phyloP scores from a whole-genome alignment of 2,113 vertebrate species.

The Polyodon spathula region DNA sequence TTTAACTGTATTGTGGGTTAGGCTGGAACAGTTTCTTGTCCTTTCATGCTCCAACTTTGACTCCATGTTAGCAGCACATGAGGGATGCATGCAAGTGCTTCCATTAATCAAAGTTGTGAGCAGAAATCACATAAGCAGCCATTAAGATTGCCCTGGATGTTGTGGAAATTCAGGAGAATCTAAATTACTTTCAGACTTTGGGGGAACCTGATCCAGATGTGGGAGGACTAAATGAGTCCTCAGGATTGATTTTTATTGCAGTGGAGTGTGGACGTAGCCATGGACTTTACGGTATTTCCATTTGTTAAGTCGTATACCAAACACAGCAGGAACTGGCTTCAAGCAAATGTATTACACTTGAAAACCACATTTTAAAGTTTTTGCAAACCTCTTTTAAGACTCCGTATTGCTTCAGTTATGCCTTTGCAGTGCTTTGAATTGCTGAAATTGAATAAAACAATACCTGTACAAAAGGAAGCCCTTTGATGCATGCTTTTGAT shows the following conservation, averaged over 20 bases:
- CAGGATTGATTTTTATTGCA: neutral
- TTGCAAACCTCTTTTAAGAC: too few relatives aligned
- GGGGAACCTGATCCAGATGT: conserved; percentile 11
- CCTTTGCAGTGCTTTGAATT: too few relatives aligned
- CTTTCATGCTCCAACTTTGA: neutral
- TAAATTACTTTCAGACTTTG: conserved; percentile 13
- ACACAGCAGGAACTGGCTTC: too few relatives aligned
- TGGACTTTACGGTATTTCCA: too few relatives aligned
- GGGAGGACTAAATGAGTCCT: neutral
- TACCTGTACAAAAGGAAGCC: neutral
- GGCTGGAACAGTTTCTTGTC: neutral
- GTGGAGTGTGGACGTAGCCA: conserved; percentile 1
- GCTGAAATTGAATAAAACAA: neutral
- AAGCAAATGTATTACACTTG: too few relatives aligned
- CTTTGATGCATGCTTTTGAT: neutral
- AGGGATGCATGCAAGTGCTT: conserved; percentile 5
- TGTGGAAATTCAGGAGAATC: conserved; percentile 5
- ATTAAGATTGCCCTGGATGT: conserved; percentile 7
- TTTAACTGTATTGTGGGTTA: conserved; percentile 3
- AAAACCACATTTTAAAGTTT: too few relatives aligned
- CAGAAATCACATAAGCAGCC: neutral
- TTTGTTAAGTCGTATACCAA: too few relatives aligned
- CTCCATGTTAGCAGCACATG: neutral
- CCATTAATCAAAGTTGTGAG: conserved; percentile 2
- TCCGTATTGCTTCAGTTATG: too few relatives aligned